These are phyloP conservation scores for Clinocottus analis DNA, from an alignment of 2,113 vertebrate genomes.

Conservation along the genomic window DNA sequence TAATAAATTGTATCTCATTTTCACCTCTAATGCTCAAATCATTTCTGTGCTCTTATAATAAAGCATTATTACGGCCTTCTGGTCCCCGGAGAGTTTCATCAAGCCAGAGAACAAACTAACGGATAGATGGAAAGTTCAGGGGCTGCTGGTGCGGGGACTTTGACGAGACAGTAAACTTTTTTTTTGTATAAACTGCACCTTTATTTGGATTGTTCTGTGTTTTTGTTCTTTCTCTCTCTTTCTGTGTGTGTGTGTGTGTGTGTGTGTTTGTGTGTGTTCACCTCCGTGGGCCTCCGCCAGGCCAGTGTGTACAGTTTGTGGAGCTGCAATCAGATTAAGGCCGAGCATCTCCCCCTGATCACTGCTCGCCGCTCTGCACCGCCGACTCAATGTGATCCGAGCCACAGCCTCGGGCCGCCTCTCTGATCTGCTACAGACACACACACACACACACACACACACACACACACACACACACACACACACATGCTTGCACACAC, in stretches of 20 bases:
- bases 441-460: conserved; percentile 10
- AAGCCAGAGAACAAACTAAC: conserved; percentile 1
- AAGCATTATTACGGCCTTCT: not conserved
- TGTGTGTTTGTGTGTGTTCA: not conserved
- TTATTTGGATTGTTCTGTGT: not conserved
- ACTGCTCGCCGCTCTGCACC: conserved; percentile 54
- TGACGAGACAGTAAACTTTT: not conserved
- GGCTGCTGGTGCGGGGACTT: not conserved
- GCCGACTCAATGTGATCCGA: conserved; percentile 62
- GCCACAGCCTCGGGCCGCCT: conserved; percentile 41
- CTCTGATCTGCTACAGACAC: conserved; percentile 34
- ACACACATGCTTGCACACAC: no score
- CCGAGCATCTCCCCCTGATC: conserved; percentile 58
- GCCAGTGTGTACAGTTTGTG: conserved; percentile 34
- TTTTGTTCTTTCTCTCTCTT: no score
- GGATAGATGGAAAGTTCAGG: not conserved
- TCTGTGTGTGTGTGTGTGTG: not conserved
- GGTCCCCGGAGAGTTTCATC: not conserved
- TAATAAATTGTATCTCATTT: not conserved
- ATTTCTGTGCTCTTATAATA: not conserved
- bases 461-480: not conserved
- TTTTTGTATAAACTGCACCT: not conserved
- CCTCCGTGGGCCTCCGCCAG: conserved; percentile 13
- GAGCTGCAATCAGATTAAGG: conserved; percentile 56
- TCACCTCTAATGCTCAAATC: not conserved